Evolutionary conservation across 2,888 invertebrate species (phyloP).

Genomic region (Sisyra nigra): DNA sequence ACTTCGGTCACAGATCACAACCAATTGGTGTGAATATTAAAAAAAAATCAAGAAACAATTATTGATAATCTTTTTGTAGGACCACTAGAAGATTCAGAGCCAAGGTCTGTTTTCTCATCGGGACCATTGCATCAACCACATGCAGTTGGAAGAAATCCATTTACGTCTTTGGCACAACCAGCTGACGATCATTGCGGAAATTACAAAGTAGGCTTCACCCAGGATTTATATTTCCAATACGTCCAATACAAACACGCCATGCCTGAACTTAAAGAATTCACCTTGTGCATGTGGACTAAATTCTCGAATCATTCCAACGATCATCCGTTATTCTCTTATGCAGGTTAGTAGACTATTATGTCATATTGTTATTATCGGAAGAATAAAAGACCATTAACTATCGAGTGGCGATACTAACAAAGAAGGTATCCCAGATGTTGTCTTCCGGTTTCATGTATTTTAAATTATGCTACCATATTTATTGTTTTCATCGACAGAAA

Average conservation of each 20-base stretch:
- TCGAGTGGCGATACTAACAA: too few relatives aligned
- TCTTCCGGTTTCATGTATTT: too few relatives aligned
- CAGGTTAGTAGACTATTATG: conserved; percentile 38
- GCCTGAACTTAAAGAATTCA: conserved; percentile 68
- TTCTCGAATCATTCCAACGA: conserved; percentile 69
- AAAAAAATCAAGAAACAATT: not conserved
- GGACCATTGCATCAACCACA: not conserved
- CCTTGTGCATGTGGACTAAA: conserved; percentile 68
- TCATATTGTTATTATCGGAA: too few relatives aligned
- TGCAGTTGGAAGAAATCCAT: not conserved
- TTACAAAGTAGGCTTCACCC: conserved; percentile 39
- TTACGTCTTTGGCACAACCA: not conserved
- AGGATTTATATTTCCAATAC: conserved; percentile 47
- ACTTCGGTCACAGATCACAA: not conserved
- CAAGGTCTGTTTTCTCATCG: too few relatives aligned
- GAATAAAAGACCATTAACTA: too few relatives aligned
- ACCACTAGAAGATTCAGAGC: not conserved
- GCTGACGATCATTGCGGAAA: conserved; percentile 29
- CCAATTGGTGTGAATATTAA: not conserved
- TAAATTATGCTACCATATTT: too few relatives aligned
- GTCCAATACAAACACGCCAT: conserved; percentile 54
- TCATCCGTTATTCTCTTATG: conserved; percentile 69
- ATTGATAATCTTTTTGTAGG: not conserved
- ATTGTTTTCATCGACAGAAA: too few relatives aligned
- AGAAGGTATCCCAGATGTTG: too few relatives aligned